These are phyloP conservation scores for Drosophila neotestacea DNA, from an alignment of 2,888 invertebrate genomes.

Conservation along the genomic window DNA sequence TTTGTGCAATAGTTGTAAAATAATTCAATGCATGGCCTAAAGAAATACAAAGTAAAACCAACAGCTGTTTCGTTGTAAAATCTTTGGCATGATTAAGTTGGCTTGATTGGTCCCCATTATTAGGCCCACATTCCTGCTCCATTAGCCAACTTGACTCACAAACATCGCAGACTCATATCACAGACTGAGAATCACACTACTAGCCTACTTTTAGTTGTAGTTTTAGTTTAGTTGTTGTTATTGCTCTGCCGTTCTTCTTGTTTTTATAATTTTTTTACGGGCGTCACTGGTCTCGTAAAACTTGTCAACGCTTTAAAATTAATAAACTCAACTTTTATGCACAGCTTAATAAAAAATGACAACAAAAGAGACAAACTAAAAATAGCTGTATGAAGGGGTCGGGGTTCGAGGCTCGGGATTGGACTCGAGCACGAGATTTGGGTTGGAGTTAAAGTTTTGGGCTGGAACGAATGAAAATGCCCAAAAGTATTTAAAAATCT, in stretches of 20 bases:
- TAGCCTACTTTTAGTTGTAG: constrained; percentile 70
- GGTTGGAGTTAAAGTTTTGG: constrained; percentile 19
- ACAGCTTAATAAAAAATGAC: constrained; percentile 35
- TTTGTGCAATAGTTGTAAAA: constrained; percentile 4
- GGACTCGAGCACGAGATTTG: not conserved
- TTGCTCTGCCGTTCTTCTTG: constrained; percentile 1
- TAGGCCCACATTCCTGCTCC: constrained; percentile 38
- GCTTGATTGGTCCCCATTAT: constrained; percentile 20
- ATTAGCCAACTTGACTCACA: constrained; percentile 48
- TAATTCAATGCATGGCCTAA: not conserved
- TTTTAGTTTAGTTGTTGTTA: not conserved
- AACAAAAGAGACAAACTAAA: constrained; percentile 41
- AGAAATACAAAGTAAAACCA: constrained; percentile 5
- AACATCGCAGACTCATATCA: constrained; percentile 7
- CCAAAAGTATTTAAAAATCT: constrained; percentile 80
- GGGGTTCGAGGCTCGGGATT: constrained; percentile 2
- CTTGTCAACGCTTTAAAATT: constrained; percentile 80
- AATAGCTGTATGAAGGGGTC: constrained; percentile 62
- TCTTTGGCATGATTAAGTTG: constrained; percentile 21
- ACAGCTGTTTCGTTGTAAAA: constrained; percentile 47
- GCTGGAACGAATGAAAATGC: constrained; percentile 55
- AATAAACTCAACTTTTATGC: constrained; percentile 72
- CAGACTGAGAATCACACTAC: constrained; percentile 54
- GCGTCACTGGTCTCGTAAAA: constrained; percentile 69
- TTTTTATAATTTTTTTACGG: constrained; percentile 29